Percentiles rank a stretch among this genome's conserved stretches.
Conservation (phyloP, 2,797 vertebrate genomes). For the Trematomus bernacchii region DNA sequence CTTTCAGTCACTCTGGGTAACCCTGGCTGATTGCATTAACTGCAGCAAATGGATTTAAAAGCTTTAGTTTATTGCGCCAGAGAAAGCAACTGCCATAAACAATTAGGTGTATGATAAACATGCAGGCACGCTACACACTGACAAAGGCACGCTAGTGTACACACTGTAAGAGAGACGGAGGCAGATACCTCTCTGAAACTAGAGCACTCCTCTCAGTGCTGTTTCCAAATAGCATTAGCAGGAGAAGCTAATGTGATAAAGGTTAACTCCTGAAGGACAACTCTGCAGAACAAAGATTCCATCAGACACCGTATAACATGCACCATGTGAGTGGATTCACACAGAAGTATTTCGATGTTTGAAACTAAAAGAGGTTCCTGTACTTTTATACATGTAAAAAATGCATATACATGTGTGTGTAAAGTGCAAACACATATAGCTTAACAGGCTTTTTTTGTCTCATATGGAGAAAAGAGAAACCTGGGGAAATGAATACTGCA, state of each 20-base stretch:
- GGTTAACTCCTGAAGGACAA: conserved; percentile 52
- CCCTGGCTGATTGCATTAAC: conserved; percentile 73
- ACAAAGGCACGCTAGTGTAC: conserved; percentile 1
- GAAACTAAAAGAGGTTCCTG: neutral
- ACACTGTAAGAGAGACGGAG: neutral
- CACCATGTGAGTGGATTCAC: neutral
- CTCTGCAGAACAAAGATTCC: conserved; percentile 43
- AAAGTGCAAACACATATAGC: neutral
- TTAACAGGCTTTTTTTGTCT: neutral
- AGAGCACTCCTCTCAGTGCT: conserved; percentile 45
- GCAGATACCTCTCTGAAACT: conserved; percentile 49
- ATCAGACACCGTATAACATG: conserved; percentile 17
- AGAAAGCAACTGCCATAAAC: conserved; percentile 72
- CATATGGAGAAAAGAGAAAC: neutral
- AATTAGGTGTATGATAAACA: conserved; percentile 72
- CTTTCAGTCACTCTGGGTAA: conserved; percentile 57
- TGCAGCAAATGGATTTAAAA: conserved; percentile 73
- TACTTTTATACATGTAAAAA: neutral
- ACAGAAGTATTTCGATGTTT: neutral
- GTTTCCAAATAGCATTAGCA: conserved; percentile 66
- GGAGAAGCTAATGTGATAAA: conserved; percentile 62
- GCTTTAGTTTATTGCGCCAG: conserved; percentile 72
- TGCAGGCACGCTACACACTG: conserved; percentile 35
- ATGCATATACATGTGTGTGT: neutral
- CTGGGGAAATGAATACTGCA: neutral